These are phyloP conservation scores for Pinctada fucata DNA, from an alignment of 2,888 invertebrate genomes.

Conservation along the genomic window DNA sequence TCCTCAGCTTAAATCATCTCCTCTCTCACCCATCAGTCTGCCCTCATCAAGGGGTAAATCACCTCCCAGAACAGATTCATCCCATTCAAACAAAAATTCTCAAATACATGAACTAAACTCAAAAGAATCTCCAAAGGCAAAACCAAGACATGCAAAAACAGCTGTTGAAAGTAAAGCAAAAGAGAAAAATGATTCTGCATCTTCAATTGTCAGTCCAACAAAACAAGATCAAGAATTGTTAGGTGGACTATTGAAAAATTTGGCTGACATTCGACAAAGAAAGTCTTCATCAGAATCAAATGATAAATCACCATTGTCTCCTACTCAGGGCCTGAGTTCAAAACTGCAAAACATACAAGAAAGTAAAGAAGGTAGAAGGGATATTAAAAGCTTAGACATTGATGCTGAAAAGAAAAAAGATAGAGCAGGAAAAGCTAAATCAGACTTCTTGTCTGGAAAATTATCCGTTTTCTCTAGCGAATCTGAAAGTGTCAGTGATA, in stretches of 20 bases:
- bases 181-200: constrained; percentile 4
- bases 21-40: constrained; percentile 8
- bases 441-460: constrained; percentile 15
- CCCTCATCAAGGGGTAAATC: background rate
- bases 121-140: background rate
- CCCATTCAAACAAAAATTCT: constrained; percentile 1
- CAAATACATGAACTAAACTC: background rate
- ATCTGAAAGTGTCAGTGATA: constrained; percentile 1
- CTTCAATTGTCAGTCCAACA: constrained; percentile 31
- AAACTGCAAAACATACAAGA: constrained; percentile 6
- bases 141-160: background rate
- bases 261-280: constrained; percentile 57
- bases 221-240: constrained; percentile 46
- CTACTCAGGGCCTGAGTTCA: background rate
- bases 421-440: constrained; percentile 35
- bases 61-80: background rate
- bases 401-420: constrained; percentile 23
- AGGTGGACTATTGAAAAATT: constrained; percentile 60
- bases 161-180: background rate
- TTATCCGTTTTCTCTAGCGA: constrained; percentile 3
- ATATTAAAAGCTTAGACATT: constrained; percentile 33
- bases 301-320: background rate
- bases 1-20: constrained; percentile 39
- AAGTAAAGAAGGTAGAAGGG: constrained; percentile 23
- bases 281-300: constrained; percentile 17